Evolutionary conservation across 1,140 invertebrate genomes (phyloP).

Genomic region (Drosophila takahashii): DNA sequence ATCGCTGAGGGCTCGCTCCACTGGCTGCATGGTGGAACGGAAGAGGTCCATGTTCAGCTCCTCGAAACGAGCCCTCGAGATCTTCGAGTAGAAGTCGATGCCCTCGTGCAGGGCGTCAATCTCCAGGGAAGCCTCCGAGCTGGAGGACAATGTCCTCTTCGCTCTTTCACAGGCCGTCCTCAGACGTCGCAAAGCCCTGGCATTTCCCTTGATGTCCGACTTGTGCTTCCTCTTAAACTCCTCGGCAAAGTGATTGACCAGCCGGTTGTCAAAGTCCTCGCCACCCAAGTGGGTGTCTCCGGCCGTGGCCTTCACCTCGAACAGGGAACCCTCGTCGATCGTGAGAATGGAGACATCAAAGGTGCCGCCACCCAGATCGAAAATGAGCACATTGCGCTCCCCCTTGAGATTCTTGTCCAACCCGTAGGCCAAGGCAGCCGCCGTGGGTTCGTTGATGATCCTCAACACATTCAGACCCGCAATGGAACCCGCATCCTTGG

Average conservation of each 20-base stretch:
- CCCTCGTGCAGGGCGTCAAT: conserved; percentile 92
- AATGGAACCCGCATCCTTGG: conserved; percentile 91
- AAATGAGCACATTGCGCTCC: conserved; percentile 90
- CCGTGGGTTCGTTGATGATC: conserved; percentile 93
- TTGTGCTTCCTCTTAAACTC: conserved; percentile 95
- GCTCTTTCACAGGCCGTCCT: conserved; percentile 91
- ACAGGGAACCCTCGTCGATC: conserved; percentile 93
- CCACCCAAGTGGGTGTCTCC: conserved; percentile 91
- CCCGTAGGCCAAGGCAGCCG: conserved; percentile 93
- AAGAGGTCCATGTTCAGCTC: conserved; percentile 94
- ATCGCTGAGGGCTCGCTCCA: conserved; percentile 90
- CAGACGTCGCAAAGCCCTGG: conserved; percentile 91
- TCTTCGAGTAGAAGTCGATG: conserved; percentile 94
- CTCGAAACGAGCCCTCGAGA: conserved; percentile 94
- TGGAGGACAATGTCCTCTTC: conserved; percentile 89
- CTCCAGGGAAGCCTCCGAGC: conserved; percentile 89
- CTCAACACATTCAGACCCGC: conserved; percentile 92
- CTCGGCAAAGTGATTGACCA: conserved; percentile 91
- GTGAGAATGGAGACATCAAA: conserved; percentile 95
- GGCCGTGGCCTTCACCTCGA: conserved; percentile 92
- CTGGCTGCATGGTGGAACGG: conserved; percentile 88
- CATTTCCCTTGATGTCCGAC: conserved; percentile 90
- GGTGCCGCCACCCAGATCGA: conserved; percentile 91
- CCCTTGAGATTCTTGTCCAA: conserved; percentile 94
- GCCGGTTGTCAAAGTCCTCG: conserved; percentile 92